Conservation (phyloP, 2,888 invertebrate genomes). For the Mythimna albipuncta region DNA sequence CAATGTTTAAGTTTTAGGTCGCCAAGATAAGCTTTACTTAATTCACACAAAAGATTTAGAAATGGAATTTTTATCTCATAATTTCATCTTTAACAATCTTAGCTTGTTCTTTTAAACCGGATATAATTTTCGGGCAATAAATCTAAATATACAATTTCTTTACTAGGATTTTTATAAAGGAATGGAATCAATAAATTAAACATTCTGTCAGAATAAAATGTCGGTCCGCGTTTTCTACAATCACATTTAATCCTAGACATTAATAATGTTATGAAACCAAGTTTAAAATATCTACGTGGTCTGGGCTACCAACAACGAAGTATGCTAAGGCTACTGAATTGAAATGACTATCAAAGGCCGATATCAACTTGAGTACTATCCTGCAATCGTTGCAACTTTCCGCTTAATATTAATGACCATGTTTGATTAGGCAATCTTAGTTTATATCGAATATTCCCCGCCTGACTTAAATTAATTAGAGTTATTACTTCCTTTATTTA, state of each 20-base stretch:
- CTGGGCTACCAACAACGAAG: conserved; percentile 2
- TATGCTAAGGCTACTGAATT: conserved; percentile 28
- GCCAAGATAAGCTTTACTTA: conserved; percentile 63
- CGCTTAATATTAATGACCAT: conserved; percentile 27
- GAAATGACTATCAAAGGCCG: conserved; percentile 20
- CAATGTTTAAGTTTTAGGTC: conserved; percentile 71
- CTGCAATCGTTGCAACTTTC: conserved; percentile 11
- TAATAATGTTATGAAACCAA: conserved; percentile 24
- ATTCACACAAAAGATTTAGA: conserved; percentile 56
- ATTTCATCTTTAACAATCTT: conserved; percentile 53
- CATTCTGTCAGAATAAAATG: conserved; percentile 12
- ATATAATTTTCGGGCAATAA: conserved; percentile 39
- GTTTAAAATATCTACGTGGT: not conserved
- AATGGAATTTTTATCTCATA: conserved; percentile 52
- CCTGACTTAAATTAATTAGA: conserved; percentile 20
- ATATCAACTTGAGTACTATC: conserved; percentile 27
- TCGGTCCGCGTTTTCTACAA: not conserved
- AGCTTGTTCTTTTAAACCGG: conserved; percentile 35
- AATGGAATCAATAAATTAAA: conserved; percentile 41
- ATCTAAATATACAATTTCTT: conserved; percentile 21
- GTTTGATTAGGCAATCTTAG: conserved; percentile 46
- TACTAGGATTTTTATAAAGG: conserved; percentile 11
- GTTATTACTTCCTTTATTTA: conserved; percentile 39
- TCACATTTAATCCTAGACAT: conserved; percentile 25
- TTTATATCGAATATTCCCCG: conserved; percentile 23